A percentile compares a stretch with the other conserved stretches of the same genome.
These are phyloP conservation scores for Myocastor coypus DNA, from an alignment of 2,113 vertebrate genomes.

Conservation along the genomic window DNA sequence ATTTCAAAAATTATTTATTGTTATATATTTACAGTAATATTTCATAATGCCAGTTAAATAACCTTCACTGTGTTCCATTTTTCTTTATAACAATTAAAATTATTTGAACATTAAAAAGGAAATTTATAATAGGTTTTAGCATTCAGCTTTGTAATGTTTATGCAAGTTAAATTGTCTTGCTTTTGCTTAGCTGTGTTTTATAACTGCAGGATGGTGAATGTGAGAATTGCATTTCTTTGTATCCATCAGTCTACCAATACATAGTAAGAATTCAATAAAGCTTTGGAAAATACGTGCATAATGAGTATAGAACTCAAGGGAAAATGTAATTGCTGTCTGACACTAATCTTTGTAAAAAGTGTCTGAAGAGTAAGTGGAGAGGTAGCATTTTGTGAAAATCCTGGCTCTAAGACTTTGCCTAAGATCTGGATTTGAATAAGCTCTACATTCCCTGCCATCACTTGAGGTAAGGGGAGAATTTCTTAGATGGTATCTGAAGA, in stretches of 20 bases:
- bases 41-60: not conserved
- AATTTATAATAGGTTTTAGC: not conserved
- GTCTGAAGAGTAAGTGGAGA: not conserved
- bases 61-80: not conserved
- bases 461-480: not conserved
- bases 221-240: not conserved
- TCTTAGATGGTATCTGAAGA: not conserved
- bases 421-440: not conserved
- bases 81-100: not conserved
- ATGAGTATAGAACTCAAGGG: not conserved
- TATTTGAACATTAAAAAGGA: not conserved
- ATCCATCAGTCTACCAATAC: not conserved
- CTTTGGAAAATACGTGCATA: not conserved
- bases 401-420: not conserved
- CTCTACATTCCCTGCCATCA: not conserved
- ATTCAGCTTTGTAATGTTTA: not conserved
- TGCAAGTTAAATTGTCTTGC: not conserved
- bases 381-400: not conserved
- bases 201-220: not conserved
- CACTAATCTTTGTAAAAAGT: not conserved
- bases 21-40: not conserved
- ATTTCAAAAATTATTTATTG: constrained; percentile 5
- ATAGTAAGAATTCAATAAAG: constrained; percentile 29
- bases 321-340: not conserved
- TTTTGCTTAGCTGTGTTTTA: constrained; percentile 19